Percentiles rank a stretch among this genome's conserved stretches.
These are phyloP conservation scores for Maniola hyperantus DNA, from an alignment of 2,888 invertebrate species.

Conservation along the genomic window DNA sequence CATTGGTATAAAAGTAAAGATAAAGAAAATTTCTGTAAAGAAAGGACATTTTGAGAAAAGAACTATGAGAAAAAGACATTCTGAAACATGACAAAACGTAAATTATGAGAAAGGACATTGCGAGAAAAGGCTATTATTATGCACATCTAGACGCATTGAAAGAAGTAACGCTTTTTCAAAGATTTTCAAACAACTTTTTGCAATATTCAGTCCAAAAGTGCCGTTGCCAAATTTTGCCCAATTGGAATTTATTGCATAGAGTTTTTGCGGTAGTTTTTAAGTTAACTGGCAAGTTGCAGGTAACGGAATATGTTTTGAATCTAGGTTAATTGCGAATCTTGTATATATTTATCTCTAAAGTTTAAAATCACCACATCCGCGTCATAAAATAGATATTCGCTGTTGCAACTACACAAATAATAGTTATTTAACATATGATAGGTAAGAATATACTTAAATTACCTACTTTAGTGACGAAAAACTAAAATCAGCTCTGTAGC, in stretches of 20 bases:
- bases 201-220: neutral
- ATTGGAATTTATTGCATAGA: neutral
- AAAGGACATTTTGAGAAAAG: neutral
- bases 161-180: neutral
- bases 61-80: too few species aligned
- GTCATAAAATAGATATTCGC: neutral
- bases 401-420: neutral
- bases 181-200: neutral
- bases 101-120: too few species aligned
- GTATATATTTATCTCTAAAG: neutral
- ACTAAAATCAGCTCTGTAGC: too few species aligned
- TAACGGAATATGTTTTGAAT: neutral
- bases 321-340: neutral
- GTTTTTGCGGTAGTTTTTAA: neutral
- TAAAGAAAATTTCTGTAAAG: neutral
- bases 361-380: too few species aligned
- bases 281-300: neutral
- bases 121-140: too few species aligned
- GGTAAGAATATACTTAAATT: too few species aligned
- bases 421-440: too few species aligned
- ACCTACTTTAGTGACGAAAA: too few species aligned
- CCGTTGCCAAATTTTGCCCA: neutral
- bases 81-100: too few species aligned
- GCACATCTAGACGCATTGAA: neutral
- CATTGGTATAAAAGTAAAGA: neutral